Evolutionary conservation across 2,888 invertebrate genomes (phyloP).

Genomic region (Sesia apiformis): DNA sequence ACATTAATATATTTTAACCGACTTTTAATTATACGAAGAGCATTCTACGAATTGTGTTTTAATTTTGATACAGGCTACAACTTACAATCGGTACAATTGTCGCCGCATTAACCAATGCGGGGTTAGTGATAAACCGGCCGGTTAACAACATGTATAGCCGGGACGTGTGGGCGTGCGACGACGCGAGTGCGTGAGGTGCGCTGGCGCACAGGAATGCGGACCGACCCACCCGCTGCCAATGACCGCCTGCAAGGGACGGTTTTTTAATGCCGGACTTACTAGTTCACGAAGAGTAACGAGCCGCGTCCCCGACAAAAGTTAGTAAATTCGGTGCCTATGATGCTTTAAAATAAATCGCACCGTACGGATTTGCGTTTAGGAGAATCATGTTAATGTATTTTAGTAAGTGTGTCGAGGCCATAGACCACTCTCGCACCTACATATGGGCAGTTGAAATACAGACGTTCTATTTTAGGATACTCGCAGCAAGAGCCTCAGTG

Average conservation of each 20-base stretch:
- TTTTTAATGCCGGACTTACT: constrained; percentile 57
- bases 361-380: no score
- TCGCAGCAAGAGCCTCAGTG: not conserved
- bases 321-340: no score
- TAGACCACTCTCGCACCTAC: constrained; percentile 25
- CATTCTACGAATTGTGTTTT: no score
- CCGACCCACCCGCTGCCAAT: constrained; percentile 69
- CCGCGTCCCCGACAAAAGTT: no score
- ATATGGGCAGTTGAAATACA: constrained; percentile 11
- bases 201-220: constrained; percentile 69
- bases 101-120: not conserved
- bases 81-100: not conserved
- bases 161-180: constrained; percentile 46
- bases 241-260: constrained; percentile 65
- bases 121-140: not conserved
- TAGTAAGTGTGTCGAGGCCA: constrained; percentile 28
- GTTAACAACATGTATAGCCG: constrained; percentile 8
- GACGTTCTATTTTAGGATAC: constrained; percentile 17
- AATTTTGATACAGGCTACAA: no score
- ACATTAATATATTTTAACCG: no score
- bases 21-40: no score
- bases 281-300: constrained; percentile 23
- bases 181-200: constrained; percentile 28
- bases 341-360: no score
- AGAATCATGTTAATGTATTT: constrained; percentile 1